These are phyloP conservation scores for Oxygymnocypris stewartii DNA, from an alignment of 2,113 vertebrate species.

Conservation along the genomic window DNA sequence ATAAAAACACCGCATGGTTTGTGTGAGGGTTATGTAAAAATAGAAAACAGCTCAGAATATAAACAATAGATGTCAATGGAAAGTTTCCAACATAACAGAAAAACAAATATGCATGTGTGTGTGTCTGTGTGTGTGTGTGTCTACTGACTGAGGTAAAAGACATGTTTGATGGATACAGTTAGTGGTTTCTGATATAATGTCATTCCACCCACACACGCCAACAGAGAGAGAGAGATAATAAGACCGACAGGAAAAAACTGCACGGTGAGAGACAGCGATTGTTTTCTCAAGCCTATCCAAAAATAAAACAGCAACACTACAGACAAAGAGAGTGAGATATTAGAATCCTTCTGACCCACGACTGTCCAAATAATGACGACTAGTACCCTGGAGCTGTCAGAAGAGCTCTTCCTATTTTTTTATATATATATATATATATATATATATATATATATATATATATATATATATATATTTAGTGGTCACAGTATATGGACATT, in stretches of 20 bases:
- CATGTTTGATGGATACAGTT: slow-evolving; percentile 4
- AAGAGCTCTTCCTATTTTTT: background rate
- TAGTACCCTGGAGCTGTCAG: background rate
- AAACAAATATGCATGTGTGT: too few relatives aligned
- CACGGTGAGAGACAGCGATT: background rate
- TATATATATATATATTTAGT: background rate
- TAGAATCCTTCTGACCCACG: background rate
- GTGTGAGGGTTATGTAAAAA: background rate
- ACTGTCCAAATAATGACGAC: background rate
- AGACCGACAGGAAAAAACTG: background rate
- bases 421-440: too few relatives aligned
- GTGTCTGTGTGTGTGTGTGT: background rate
- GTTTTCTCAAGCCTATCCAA: background rate
- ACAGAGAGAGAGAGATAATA: background rate
- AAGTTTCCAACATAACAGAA: background rate
- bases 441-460: background rate
- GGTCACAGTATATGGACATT: background rate
- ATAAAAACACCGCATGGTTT: background rate
- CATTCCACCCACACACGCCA: slow-evolving; percentile 35
- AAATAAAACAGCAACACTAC: slow-evolving; percentile 1
- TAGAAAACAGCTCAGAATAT: background rate
- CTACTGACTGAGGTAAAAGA: background rate
- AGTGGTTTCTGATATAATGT: slow-evolving; percentile 32
- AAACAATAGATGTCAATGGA: background rate
- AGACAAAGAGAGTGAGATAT: background rate